phyloP scores from a whole-genome alignment of 2,797 vertebrate species.

The Sebastes nivosus region DNA sequence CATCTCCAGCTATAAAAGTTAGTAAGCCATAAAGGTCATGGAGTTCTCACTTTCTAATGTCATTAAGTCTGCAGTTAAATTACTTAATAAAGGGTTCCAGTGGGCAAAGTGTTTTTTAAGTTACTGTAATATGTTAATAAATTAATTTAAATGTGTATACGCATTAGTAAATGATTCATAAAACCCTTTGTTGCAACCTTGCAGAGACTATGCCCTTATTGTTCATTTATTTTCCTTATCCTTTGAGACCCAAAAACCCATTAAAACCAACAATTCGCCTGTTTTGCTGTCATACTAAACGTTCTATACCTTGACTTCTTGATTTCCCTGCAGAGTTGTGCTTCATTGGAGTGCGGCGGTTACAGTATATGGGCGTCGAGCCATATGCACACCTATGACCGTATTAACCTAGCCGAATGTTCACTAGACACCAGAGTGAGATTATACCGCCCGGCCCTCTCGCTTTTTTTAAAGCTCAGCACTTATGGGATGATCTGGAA shows the following conservation, averaged over 20 bases:
- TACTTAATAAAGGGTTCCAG: neutral
- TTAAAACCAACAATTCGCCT: slow-evolving; percentile 56
- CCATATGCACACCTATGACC: slow-evolving; percentile 63
- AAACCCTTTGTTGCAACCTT: neutral
- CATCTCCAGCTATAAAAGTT: neutral
- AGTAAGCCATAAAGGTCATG: neutral
- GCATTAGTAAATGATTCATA: neutral
- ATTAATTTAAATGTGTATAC: neutral
- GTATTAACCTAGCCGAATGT: slow-evolving; percentile 61
- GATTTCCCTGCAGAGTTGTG: slow-evolving; percentile 66
- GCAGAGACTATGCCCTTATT: neutral
- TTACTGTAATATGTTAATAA: neutral
- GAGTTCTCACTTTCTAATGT: neutral
- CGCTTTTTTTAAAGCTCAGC: slow-evolving; percentile 58
- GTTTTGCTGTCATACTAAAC: slow-evolving; percentile 50
- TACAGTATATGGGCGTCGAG: neutral
- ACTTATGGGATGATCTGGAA: slow-evolving; percentile 64
- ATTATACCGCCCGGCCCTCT: slow-evolving; percentile 45
- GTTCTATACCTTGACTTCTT: slow-evolving; percentile 33
- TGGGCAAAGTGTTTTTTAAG: neutral
- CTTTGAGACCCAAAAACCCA: slow-evolving; percentile 38
- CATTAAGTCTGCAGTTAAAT: neutral
- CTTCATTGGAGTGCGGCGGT: slow-evolving; percentile 35
- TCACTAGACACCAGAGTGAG: slow-evolving; percentile 65
- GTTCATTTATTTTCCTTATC: slow-evolving; percentile 18